Evolutionary conservation across 2,113 vertebrate species (phyloP), one percentile per base, ranked within the genome.

Genomic region (Cyprinodon variegatus): DNA sequence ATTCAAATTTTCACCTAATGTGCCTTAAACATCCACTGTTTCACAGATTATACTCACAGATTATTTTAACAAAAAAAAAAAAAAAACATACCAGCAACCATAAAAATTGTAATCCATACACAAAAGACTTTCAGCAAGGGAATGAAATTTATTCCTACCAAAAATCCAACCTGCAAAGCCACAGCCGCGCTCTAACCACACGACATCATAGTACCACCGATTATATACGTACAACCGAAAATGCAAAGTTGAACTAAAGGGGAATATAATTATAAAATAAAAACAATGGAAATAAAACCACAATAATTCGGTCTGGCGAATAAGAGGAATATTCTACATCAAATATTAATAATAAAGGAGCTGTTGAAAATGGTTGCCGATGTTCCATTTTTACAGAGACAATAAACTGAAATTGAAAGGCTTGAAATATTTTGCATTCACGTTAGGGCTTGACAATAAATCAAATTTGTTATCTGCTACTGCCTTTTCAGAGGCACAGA

Each of bases 81-180:
- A n/a, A n/a, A n/a, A 37, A 69, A 50, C 48, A 53, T 14, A 53
- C 9, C 29, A 63, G 65, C 11, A 66, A 10, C 77, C 59, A 50
- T 65, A 67, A 70, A 64, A 74, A 67, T 17, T 46, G 38, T 29
- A 12, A 40, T 38, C 48, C 75, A 43, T 66, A 65, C 72, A 82
- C 79, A 84, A 72, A 29, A 77, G 65, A 66, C 60, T 11, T 15
- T 77, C 22, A 65, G 87, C 74, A 17, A 61, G 86, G 86, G 85
- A 82, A 86, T 85, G 77, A 65, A 78, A 36, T 78, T 40, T 66
- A 85, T 85, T 85, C 53, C 39, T 68, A 66, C 9, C 71, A 60
- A 67, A 60, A 50, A 41, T 76, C 73, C 70, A 59, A 73, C 77
- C 75, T 78, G 76, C 83, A 78, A 78, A 64, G 71, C 60, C 20